These are phyloP conservation scores for Erannis defoliaria DNA, from an alignment of 2,888 invertebrate genomes.

Conservation along the genomic window DNA sequence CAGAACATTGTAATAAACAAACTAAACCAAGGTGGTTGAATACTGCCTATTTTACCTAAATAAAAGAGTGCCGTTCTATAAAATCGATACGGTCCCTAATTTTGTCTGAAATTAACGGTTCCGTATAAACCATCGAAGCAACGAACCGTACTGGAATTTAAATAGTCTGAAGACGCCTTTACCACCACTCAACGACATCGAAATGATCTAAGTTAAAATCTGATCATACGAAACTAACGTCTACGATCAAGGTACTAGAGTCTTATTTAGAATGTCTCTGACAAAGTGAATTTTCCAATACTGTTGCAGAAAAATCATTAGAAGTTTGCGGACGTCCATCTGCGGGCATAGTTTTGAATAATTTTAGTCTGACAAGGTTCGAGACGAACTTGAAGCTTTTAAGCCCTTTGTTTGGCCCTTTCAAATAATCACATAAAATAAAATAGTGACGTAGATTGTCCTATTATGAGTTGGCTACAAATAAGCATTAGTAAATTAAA, in stretches of 20 bases:
- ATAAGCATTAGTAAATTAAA: too few species aligned
- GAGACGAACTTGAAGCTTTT: conserved; percentile 7
- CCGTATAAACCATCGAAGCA: conserved; percentile 85
- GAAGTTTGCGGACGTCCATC: conserved; percentile 56
- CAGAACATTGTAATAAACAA: too few species aligned
- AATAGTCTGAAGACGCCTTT: conserved; percentile 83
- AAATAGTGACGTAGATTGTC: background rate
- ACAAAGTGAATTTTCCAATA: conserved; percentile 51
- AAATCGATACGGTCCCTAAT: conserved; percentile 76
- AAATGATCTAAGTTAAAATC: conserved; percentile 55
- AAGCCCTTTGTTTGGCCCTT: background rate
- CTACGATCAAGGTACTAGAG: conserved; percentile 38
- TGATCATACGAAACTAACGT: conserved; percentile 46
- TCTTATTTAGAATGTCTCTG: conserved; percentile 28
- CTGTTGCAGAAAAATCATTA: conserved; percentile 59
- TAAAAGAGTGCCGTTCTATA: conserved; percentile 21
- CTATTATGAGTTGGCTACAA: too few species aligned
- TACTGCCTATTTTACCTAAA: too few species aligned
- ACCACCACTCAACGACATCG: conserved; percentile 57
- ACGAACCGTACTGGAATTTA: conserved; percentile 86
- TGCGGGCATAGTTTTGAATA: conserved; percentile 52
- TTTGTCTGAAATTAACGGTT: conserved; percentile 84
- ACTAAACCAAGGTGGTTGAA: too few species aligned
- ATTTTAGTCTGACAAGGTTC: conserved; percentile 48
- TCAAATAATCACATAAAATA: background rate